Percentiles rank a stretch among this genome's conserved stretches.
Conservation (phyloP, 2,888 invertebrate species). For the Nudaria mundana region DNA sequence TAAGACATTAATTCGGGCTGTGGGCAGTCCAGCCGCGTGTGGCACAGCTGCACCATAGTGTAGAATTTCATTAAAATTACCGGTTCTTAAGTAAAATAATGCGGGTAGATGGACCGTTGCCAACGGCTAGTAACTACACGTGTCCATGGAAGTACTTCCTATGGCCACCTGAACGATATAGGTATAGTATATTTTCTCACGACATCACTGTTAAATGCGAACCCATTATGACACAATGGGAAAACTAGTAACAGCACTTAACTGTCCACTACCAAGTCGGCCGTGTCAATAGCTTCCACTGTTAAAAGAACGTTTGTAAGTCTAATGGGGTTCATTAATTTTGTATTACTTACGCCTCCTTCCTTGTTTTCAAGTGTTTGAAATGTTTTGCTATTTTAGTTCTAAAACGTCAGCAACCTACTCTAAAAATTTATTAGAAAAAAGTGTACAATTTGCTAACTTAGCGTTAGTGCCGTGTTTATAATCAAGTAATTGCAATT, state of each 20-base stretch:
- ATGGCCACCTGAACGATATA: conserved; percentile 57
- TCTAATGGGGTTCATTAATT: conserved; percentile 5
- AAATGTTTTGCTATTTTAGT: no score
- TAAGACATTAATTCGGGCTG: conserved; percentile 58
- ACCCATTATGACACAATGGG: conserved; percentile 57
- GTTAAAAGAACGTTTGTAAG: conserved; percentile 8
- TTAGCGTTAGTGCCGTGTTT: no score
- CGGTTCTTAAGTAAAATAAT: conserved; percentile 70
- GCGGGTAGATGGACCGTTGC: conserved; percentile 68
- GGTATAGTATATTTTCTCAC: conserved; percentile 66
- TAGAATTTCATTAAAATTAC: conserved; percentile 75
- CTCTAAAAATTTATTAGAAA: no score
- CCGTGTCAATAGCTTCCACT: conserved; percentile 24
- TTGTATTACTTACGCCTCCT: not conserved
- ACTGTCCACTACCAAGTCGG: conserved; percentile 32
- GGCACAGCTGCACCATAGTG: conserved; percentile 69
- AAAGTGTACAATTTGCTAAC: no score
- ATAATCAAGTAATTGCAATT: no score
- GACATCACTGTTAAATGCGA: conserved; percentile 51
- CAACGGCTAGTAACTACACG: conserved; percentile 59
- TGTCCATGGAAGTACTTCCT: conserved; percentile 64
- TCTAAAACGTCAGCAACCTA: no score
- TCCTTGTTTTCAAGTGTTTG: no score
- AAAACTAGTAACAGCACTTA: conserved; percentile 58
- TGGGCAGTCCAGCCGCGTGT: conserved; percentile 52